Percentiles rank a stretch among this genome's conserved stretches.
Conservation (phyloP, 2,888 invertebrate species). For the Boloria selene region DNA sequence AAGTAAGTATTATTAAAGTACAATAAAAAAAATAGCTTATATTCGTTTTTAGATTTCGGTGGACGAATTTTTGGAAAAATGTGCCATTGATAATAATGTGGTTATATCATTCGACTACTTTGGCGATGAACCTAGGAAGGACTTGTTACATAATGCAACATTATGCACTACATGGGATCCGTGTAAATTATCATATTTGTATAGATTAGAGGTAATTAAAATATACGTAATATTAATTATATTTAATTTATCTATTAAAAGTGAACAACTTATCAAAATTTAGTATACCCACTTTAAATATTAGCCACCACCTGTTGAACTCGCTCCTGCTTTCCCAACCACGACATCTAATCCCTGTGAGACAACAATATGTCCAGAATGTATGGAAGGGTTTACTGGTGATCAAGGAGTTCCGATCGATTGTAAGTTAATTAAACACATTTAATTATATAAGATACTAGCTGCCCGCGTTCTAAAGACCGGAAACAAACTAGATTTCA, state of each 20-base stretch:
- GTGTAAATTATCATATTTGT: constrained; percentile 70
- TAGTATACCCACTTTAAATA: constrained; percentile 33
- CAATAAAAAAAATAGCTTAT: not conserved
- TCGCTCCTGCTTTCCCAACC: constrained; percentile 67
- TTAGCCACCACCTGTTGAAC: constrained; percentile 68
- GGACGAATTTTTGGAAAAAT: constrained; percentile 59
- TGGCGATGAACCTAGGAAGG: constrained; percentile 75
- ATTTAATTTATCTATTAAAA: not conserved
- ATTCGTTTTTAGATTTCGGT: constrained; percentile 57
- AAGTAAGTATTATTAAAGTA: too few species aligned
- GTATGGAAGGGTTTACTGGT: constrained; percentile 61
- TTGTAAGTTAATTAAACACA: constrained; percentile 44
- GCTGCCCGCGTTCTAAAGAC: too few species aligned
- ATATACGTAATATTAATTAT: too few species aligned
- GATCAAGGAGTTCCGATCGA: constrained; percentile 52
- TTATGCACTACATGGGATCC: constrained; percentile 75
- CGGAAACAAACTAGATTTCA: too few species aligned
- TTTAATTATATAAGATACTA: too few species aligned
- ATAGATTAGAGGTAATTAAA: constrained; percentile 67
- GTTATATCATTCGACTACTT: constrained; percentile 76
- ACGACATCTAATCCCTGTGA: constrained; percentile 70
- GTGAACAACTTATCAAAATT: not conserved
- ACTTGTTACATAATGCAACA: constrained; percentile 73
- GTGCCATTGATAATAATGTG: constrained; percentile 74
- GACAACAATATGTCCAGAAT: constrained; percentile 68